A percentile compares a stretch with the other conserved stretches of the same genome.
phyloP scores from a whole-genome alignment of 2,888 invertebrate genomes.

The Drosophila barbarae region DNA sequence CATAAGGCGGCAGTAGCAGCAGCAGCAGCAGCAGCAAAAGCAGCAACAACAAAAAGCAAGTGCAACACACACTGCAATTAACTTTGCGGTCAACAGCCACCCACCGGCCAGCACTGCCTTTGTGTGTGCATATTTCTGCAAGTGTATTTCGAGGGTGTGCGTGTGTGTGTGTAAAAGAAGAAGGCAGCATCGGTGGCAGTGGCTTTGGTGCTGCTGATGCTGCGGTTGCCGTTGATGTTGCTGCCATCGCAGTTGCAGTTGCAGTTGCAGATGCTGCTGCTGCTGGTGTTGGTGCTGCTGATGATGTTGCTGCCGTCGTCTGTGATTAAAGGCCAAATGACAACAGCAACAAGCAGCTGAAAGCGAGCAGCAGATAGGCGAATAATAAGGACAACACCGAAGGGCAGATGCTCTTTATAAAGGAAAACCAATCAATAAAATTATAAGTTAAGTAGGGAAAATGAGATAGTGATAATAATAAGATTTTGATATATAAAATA shows the following conservation, averaged over 20 bases:
- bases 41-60: conserved; percentile 27
- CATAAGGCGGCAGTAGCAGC: conserved; percentile 28
- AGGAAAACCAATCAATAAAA: background rate
- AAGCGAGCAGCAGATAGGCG: conserved; percentile 13
- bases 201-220: conserved; percentile 39
- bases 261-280: conserved; percentile 33
- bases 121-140: conserved; percentile 18
- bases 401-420: background rate
- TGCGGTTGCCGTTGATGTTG: conserved; percentile 20
- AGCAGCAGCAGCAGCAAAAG: conserved; percentile 10
- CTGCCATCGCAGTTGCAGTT: conserved; percentile 28
- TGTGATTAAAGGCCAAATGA: conserved; percentile 58
- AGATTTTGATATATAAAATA: background rate
- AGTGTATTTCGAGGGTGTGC: conserved; percentile 6
- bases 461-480: background rate
- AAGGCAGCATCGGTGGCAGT: conserved; percentile 23
- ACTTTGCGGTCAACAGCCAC: conserved; percentile 66
- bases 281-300: conserved; percentile 35
- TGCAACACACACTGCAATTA: conserved; percentile 60
- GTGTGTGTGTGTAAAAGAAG: conserved; percentile 35
- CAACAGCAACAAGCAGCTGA: conserved; percentile 37
- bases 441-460: background rate
- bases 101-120: conserved; percentile 47
- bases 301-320: conserved; percentile 28
- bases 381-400: background rate